phyloP scores from a whole-genome alignment of 1,140 invertebrate genomes.

The Leptinotarsa texana region DNA sequence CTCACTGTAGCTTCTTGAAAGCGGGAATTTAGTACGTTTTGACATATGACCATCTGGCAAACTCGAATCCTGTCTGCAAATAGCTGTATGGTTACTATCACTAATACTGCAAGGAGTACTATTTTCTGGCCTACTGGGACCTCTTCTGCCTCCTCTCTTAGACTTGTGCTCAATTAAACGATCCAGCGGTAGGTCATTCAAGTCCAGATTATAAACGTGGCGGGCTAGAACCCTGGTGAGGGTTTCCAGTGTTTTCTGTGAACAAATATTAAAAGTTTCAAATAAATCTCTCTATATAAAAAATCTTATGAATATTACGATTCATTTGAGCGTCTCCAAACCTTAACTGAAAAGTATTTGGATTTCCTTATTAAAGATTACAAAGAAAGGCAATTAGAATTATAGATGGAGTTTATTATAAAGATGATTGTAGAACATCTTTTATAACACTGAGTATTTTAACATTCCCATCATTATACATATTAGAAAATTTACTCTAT shows the following conservation, averaged over 20 bases:
- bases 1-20: slow-evolving; percentile 62
- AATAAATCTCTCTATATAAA: not conserved
- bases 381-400: too few relatives aligned
- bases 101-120: slow-evolving; percentile 32
- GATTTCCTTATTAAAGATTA: too few relatives aligned
- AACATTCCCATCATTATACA: too few relatives aligned
- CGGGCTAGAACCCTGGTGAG: slow-evolving; percentile 88
- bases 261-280: too few relatives aligned
- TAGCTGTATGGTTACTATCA: slow-evolving; percentile 31
- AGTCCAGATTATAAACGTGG: slow-evolving; percentile 90
- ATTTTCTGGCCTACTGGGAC: slow-evolving; percentile 45
- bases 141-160: slow-evolving; percentile 40
- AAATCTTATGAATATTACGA: too few relatives aligned
- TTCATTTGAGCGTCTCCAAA: too few relatives aligned
- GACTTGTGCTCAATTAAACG: slow-evolving; percentile 79
- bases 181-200: slow-evolving; percentile 87
- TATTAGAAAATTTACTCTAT: too few relatives aligned
- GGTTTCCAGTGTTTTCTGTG: slow-evolving; percentile 94
- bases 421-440: too few relatives aligned
- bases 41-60: slow-evolving; percentile 46
- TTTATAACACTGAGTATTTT: too few relatives aligned
- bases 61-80: slow-evolving; percentile 48
- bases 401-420: too few relatives aligned
- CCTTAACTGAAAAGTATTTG: too few relatives aligned
- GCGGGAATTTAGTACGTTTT: slow-evolving; percentile 48